Evolutionary conservation across 2,797 vertebrate genomes (phyloP), one percentile per base, ranked within the genome.

Genomic region (Muraenolepis orangiensis): DNA sequence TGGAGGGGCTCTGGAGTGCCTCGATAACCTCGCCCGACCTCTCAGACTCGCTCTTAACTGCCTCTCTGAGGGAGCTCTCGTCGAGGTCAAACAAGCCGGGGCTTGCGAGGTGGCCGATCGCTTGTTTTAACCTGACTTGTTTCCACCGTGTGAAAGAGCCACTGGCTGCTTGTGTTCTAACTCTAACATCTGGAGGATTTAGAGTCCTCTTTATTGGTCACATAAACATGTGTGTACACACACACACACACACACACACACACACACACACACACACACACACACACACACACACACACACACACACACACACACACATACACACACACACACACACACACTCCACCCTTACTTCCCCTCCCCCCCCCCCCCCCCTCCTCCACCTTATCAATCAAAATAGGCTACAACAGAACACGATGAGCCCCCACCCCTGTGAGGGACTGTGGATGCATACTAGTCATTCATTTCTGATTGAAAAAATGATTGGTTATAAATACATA

Each of bases 1-100:
- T 74, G 78, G 78, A 85, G 78, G 74, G 74, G 18, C 42, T 20
- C 42, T 7, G 1, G 16, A 4, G 18, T 16, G 42, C 36, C 36
- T 38, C 36, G 4, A 38, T 76, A 74, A 36, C 20, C 64, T 36
- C 66, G 4, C 66, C 29, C 42, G 1, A 4, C 42, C 42, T 51
- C 42, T 51, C 5, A 16, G 1, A 18, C 42, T 51, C 18, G 20
- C 42, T 51, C 42, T 20, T 18, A 18, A 20, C 42, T 8, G 42
- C 42, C 42, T 51, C 42, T 51, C 42, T 51, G 1, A 18, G 42
- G 1, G 18, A 51, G 4, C 42, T 51, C 42, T 51, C 20, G 42
- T 51, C 4, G 42, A 18, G 42, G 16, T 51, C 42, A 18, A 51
- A 51, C 20, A 18, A 51, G 42, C 42, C 6, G 1, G 1, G 16